Evolutionary conservation across 2,888 invertebrate species (phyloP), one percentile per base, ranked within the genome.

Genomic region (Leistus spinibarbis): DNA sequence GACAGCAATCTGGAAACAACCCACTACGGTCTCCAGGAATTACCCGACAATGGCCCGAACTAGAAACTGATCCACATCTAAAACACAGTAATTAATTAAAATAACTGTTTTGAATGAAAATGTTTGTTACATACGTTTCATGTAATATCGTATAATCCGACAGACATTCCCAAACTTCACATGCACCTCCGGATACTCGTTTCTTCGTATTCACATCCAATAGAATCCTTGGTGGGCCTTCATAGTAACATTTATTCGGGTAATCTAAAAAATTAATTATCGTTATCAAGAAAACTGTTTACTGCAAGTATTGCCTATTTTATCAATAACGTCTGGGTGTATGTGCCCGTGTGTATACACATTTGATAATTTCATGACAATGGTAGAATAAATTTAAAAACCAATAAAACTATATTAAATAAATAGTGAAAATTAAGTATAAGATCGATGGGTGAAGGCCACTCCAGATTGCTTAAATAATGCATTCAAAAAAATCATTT

Each of bases 231-330:
- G 69, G 69, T 9, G 69, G 69, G 1, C 69, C 69, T 60, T 60
- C n/a, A 60, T 60, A 69, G 27, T 62, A 69, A 60, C 69, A 69
- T 40, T 69, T 69, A 56, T 60, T 69, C n/a, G 69, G 69, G 60
- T 69, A 24, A 4, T 60, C 69, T 69, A 53, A 60, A 60, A 24
- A 54, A 56, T 60, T n/a, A 27, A 69, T 3, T 24, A 56, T 19
- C 56, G 13, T n/a, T 9, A 65, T 23, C n/a, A 24, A 27, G 3
- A 4, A 24, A 4, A 3, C 3, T 65, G 27, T 65, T 27, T 27
- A 10, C n/a, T n/a, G n/a, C 9, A 17, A 65, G 27, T 63, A 19
- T 22, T n/a, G n/a, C n/a, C n/a, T n/a, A n/a, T n/a, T n/a, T n/a
- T n/a, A n/a, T n/a, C n/a, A n/a, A n/a, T n/a, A n/a, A n/a, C n/a